A percentile compares a stretch with the other conserved stretches of the same genome.
These are phyloP conservation scores for Rhinoraja longicauda DNA, from an alignment of 2,797 vertebrate species.

Conservation along the genomic window DNA sequence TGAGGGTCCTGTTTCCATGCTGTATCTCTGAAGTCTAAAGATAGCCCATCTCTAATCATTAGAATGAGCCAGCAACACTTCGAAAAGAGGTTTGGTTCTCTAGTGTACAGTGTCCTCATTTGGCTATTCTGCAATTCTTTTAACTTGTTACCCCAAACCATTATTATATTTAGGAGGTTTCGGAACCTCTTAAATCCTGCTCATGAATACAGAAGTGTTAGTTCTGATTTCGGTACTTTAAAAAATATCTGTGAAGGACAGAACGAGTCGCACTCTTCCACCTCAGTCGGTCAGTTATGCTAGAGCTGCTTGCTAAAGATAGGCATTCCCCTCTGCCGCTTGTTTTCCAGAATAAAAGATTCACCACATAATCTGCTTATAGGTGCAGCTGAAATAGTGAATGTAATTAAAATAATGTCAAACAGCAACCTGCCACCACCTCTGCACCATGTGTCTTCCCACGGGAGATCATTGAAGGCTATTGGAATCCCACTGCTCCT, in stretches of 20 bases:
- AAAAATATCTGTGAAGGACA: conserved; percentile 2
- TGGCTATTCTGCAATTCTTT: too few relatives aligned
- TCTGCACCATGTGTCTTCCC: background rate
- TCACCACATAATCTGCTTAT: background rate
- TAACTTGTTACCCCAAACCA: background rate
- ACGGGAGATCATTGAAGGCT: conserved; percentile 8
- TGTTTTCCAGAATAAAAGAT: conserved; percentile 8
- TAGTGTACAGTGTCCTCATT: background rate
- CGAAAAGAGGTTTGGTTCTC: background rate
- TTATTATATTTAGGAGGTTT: background rate
- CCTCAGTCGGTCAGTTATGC: background rate
- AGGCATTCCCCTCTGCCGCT: background rate
- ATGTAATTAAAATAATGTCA: conserved; percentile 36
- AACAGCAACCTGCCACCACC: background rate
- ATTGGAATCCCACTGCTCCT: background rate
- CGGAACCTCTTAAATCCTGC: background rate
- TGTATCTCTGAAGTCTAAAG: too few relatives aligned
- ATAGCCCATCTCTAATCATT: too few relatives aligned
- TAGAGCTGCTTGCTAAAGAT: background rate
- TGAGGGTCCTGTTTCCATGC: too few relatives aligned
- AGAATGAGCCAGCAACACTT: background rate
- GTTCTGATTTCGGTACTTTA: background rate
- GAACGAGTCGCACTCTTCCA: background rate
- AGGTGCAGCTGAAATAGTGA: conserved; percentile 13
- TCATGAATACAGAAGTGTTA: background rate